Percentiles rank a stretch among this genome's conserved stretches.
Conservation (phyloP, 2,113 vertebrate species). For the Ailurus styani region DNA sequence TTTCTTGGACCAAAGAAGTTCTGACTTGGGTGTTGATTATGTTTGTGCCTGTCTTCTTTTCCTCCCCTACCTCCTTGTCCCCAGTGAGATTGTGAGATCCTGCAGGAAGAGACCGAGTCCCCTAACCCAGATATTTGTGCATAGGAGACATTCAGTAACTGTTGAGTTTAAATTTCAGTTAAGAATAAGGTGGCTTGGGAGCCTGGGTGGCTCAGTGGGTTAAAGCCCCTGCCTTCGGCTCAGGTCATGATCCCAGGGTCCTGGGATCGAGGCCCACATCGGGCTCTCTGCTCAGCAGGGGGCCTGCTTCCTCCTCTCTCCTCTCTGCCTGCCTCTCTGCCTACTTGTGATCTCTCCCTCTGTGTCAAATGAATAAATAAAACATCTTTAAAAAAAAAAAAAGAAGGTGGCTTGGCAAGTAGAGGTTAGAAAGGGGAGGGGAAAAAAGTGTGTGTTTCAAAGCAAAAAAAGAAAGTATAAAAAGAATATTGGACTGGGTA, state of each 20-base stretch:
- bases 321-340: too few species aligned
- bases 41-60: background rate
- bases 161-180: background rate
- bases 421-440: background rate
- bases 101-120: background rate
- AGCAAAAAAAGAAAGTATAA: background rate
- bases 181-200: background rate
- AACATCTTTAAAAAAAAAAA: background rate
- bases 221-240: too few species aligned
- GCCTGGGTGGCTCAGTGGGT: too few species aligned
- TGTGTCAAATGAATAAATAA: too few species aligned
- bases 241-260: too few species aligned
- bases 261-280: too few species aligned
- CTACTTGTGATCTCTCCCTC: too few species aligned
- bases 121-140: background rate
- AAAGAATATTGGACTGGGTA: background rate
- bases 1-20: background rate
- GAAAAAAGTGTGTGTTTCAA: background rate
- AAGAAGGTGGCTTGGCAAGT: background rate
- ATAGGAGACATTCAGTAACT: background rate
- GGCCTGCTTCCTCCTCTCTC: too few species aligned
- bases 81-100: background rate
- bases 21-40: background rate
- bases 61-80: background rate
- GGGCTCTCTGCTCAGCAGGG: too few species aligned